Evolutionary conservation across 2,113 vertebrate species (phyloP).

Genomic region (Girardinichthys multiradiatus): DNA sequence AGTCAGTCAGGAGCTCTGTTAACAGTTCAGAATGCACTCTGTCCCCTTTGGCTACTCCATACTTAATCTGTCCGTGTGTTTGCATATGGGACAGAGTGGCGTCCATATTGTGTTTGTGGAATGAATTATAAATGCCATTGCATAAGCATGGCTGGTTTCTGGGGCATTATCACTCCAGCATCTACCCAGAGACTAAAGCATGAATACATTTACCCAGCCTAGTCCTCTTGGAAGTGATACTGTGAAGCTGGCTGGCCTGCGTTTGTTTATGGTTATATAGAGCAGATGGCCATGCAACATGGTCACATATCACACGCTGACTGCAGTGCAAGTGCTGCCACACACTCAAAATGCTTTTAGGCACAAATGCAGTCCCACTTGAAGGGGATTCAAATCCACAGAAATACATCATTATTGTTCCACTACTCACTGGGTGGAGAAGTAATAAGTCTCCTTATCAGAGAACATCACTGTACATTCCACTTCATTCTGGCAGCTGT

Average conservation of each 20-base stretch:
- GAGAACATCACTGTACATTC: conserved; percentile 24
- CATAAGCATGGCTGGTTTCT: conserved; percentile 66
- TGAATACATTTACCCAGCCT: conserved; percentile 61
- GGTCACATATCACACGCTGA: conserved; percentile 70
- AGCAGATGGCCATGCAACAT: conserved; percentile 80
- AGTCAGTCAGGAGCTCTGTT: conserved; percentile 26
- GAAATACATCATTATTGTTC: conserved; percentile 37
- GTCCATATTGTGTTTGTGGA: conserved; percentile 74
- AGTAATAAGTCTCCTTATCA: conserved; percentile 41
- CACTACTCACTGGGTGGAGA: conserved; percentile 20
- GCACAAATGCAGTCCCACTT: conserved; percentile 41
- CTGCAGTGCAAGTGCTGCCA: conserved; percentile 48
- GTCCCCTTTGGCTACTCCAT: conserved; percentile 49
- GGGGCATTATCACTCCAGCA: conserved; percentile 63
- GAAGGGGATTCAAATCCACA: conserved; percentile 34
- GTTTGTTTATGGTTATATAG: conserved; percentile 76
- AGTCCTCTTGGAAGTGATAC: conserved; percentile 68
- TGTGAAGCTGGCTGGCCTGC: conserved; percentile 58
- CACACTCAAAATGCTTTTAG: conserved; percentile 34
- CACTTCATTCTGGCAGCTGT: conserved; percentile 39
- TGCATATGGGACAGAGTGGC: conserved; percentile 58
- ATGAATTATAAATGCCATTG: conserved; percentile 77
- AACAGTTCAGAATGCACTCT: conserved; percentile 53
- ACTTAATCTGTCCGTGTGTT: conserved; percentile 62
- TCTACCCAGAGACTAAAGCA: conserved; percentile 68